phyloP scores from a whole-genome alignment of 2,113 vertebrate genomes.

The Epinephelus lanceolatus region DNA sequence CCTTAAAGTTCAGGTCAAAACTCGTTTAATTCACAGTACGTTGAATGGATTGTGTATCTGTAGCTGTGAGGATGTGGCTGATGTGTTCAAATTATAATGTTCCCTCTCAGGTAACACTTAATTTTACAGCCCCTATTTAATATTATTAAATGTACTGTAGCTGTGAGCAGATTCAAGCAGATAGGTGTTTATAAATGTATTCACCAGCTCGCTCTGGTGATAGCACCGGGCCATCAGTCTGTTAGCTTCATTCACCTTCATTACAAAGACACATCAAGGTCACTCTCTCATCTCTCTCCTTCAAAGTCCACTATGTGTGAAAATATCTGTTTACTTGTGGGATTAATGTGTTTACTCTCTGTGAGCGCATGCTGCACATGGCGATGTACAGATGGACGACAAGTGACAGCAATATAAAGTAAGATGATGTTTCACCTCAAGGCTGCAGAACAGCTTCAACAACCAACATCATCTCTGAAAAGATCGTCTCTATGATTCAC shows the following conservation, averaged over 20 bases:
- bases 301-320: neutral
- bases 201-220: neutral
- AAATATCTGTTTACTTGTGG: neutral
- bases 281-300: neutral
- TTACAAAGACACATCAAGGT: neutral
- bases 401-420: too few relatives aligned
- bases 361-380: neutral
- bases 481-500: too few relatives aligned
- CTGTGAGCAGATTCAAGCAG: too few relatives aligned
- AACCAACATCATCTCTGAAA: too few relatives aligned
- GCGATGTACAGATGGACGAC: too few relatives aligned
- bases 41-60: neutral
- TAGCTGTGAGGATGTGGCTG: too few relatives aligned
- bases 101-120: neutral
- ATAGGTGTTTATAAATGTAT: neutral
- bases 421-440: too few relatives aligned
- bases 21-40: neutral
- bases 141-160: neutral
- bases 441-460: too few relatives aligned
- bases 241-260: neutral
- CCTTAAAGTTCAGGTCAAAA: neutral
- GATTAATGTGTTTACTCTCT: neutral
- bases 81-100: neutral
- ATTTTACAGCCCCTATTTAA: neutral
- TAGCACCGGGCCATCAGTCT: neutral